These are phyloP conservation scores for Isichthys henryi DNA, from an alignment of 2,113 vertebrate genomes.

Conservation along the genomic window DNA sequence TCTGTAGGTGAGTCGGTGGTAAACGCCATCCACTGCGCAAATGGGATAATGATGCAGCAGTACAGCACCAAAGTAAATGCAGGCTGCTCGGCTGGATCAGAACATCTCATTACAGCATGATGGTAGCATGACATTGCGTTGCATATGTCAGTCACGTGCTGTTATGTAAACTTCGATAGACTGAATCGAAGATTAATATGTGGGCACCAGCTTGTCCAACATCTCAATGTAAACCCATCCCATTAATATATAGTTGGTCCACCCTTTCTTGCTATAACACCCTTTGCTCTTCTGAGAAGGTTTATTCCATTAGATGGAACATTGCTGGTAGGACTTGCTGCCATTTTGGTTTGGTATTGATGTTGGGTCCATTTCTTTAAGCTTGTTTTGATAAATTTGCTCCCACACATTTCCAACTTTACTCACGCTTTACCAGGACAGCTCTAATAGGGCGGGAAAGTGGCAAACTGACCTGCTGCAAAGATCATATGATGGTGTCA, in stretches of 20 bases:
- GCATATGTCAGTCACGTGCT: neutral
- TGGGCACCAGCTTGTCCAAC: neutral
- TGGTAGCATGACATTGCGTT: neutral
- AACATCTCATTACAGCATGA: neutral
- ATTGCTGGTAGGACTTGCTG: neutral
- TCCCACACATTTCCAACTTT: neutral
- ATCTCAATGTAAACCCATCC: neutral
- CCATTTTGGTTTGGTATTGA: too few species aligned
- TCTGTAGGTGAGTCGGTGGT: neutral
- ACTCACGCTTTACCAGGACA: neutral
- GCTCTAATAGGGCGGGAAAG: neutral
- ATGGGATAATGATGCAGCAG: neutral
- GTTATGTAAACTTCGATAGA: neutral
- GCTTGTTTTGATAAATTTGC: neutral
- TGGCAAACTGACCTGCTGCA: neutral
- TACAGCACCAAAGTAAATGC: neutral
- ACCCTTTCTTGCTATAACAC: neutral
- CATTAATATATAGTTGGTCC: neutral
- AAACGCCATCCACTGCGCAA: neutral
- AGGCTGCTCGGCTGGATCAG: neutral
- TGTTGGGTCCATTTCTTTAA: too few species aligned
- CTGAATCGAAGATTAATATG: neutral
- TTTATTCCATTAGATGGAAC: neutral
- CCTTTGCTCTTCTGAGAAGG: neutral
- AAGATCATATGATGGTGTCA: neutral